Base-by-base conservation (phyloP, 1,140 invertebrate species). In the Fopius arisanus region DNA sequence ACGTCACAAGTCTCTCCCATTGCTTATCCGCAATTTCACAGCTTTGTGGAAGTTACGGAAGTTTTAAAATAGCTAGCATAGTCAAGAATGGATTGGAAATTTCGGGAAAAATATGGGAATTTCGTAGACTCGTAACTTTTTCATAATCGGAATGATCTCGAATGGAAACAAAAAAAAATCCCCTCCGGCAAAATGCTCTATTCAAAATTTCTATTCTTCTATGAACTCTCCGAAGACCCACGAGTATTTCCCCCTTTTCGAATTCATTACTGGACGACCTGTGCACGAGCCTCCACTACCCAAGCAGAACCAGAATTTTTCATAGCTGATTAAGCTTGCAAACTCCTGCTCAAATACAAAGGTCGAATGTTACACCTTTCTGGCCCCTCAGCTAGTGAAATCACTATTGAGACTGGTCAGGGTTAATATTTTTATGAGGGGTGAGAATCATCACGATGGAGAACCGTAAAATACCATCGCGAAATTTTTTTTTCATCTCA, bases 331-430 rank as follows among this genome's bases (percentile, higher is more conserved):
- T 2, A 26, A 26, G 23, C 23, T 12, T 59, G 54, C 54, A 59
- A 26, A 28, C 54, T 59, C 54, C 19, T 19, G 54, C 26, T 26
- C 23, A 3, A 37, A 9, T 28, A 26, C 54, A 59, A 26, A 59
- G 54, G 54, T 59, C 54, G 54, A 59, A 26, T 59, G 54, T 59
- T 59, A 59, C 54, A 59, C 19, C 51, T 9, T 29, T 63, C 65
- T 62, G 10, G 54, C 37, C 71, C 73, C 69, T 48, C 37, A n/a
- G 69, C 68, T 59, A 19, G 65, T 77, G 74, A 74, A 80, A 83
- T 80, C 78, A 79, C 80, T 78, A 75, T 87, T 87, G 86, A 85
- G 86, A 86, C 83, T 87, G 86, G 85, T 87, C 86, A 86, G 85
- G 84, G 82, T 83, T 77, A 6, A 19, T 16, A 51, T 78, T 76